Evolutionary conservation across 2,888 invertebrate species (phyloP).

Genomic region (Eilema depressum): DNA sequence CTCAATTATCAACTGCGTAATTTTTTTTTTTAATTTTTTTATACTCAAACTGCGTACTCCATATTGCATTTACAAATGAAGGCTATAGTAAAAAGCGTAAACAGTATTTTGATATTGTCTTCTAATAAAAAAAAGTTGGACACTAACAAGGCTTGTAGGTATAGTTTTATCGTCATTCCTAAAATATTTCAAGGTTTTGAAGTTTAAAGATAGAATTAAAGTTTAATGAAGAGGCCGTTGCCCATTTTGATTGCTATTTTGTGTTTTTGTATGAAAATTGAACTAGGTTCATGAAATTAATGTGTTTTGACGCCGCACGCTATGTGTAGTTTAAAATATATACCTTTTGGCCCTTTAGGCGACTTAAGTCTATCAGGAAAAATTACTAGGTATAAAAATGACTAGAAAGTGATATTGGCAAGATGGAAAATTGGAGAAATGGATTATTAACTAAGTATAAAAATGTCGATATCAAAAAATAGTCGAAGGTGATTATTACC

Average conservation of each 20-base stretch:
- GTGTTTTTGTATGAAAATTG: background rate
- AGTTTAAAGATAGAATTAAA: background rate
- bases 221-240: background rate
- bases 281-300: background rate
- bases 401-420: too few relatives aligned
- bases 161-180: background rate
- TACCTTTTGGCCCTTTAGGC: too few relatives aligned
- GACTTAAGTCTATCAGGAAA: too few relatives aligned
- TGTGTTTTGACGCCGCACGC: background rate
- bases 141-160: background rate
- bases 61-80: too few relatives aligned
- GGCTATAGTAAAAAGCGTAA: background rate
- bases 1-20: background rate
- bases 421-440: too few relatives aligned
- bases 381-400: too few relatives aligned
- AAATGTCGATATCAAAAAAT: too few relatives aligned
- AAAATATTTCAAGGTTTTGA: slow-evolving; percentile 8
- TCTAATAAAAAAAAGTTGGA: background rate
- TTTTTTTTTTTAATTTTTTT: background rate
- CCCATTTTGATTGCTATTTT: background rate
- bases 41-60: background rate
- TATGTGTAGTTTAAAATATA: too few relatives aligned
- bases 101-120: background rate
- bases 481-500: too few relatives aligned
- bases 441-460: too few relatives aligned